These are phyloP conservation scores for Pardalotus punctatus DNA, from an alignment of 2,113 vertebrate species.

Conservation along the genomic window DNA sequence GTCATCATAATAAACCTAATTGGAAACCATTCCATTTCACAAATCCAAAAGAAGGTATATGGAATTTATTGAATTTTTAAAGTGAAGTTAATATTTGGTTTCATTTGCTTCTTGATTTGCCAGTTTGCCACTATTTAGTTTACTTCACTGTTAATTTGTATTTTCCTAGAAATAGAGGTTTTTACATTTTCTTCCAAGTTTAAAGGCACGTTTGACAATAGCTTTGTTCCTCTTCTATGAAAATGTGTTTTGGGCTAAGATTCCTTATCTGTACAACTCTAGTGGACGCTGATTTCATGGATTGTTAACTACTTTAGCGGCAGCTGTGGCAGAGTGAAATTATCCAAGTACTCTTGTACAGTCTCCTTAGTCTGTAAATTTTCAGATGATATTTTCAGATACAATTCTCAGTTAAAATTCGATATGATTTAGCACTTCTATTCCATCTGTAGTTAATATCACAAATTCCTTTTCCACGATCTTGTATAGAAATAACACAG, in stretches of 20 bases:
- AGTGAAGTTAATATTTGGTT: background rate
- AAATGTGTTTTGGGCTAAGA: background rate
- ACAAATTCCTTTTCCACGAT: background rate
- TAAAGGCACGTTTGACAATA: background rate
- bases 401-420: background rate
- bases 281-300: constrained; percentile 12
- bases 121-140: background rate
- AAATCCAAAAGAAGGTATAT: background rate
- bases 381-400: background rate
- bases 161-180: background rate
- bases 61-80: background rate
- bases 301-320: background rate
- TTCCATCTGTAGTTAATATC: background rate
- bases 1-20: constrained; percentile 17
- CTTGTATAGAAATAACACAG: accelerated
- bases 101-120: background rate
- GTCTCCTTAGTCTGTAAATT: background rate
- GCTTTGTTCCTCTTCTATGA: background rate
- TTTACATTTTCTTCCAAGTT: background rate
- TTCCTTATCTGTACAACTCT: background rate
- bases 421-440: background rate
- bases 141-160: background rate
- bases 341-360: background rate
- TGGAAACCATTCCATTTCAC: constrained; percentile 27
- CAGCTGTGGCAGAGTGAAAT: background rate